A percentile compares a stretch with the other conserved stretches of the same genome.
Evolutionary conservation across 2,888 invertebrate genomes (phyloP).

Genomic region (Trissolcus japonicus): DNA sequence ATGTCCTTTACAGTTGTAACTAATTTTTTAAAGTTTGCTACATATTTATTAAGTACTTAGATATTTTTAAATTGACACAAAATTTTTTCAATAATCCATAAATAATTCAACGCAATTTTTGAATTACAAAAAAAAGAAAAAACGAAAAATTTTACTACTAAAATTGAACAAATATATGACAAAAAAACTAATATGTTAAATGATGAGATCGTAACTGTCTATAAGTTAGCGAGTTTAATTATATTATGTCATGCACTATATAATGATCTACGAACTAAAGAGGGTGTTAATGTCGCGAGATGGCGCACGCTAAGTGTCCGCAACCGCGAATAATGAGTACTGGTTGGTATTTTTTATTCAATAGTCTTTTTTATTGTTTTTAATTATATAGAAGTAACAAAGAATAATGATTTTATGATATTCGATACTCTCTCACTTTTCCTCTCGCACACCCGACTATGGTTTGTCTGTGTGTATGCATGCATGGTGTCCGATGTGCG

Average conservation of each 20-base stretch:
- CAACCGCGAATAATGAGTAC: slow-evolving; percentile 53
- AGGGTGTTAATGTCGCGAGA: slow-evolving; percentile 33
- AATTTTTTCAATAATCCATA: too few species aligned
- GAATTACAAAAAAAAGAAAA: neutral
- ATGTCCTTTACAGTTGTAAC: too few species aligned
- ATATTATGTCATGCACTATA: neutral
- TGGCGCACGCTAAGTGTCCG: slow-evolving; percentile 35
- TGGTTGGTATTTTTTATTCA: slow-evolving; percentile 67
- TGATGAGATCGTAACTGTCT: too few species aligned
- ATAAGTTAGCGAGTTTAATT: neutral
- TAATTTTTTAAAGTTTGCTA: too few species aligned
- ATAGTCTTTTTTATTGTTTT: slow-evolving; percentile 72
- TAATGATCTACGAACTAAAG: slow-evolving; percentile 14
- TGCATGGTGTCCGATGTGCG: slow-evolving; percentile 31
- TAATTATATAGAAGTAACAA: slow-evolving; percentile 76
- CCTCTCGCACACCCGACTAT: slow-evolving; percentile 57
- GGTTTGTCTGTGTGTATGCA: slow-evolving; percentile 20
- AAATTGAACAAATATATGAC: neutral
- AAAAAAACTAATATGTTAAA: neutral
- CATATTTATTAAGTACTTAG: too few species aligned
- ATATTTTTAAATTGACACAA: too few species aligned
- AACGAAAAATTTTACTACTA: too few species aligned
- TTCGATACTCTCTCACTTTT: slow-evolving; percentile 65
- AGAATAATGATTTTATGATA: slow-evolving; percentile 76
- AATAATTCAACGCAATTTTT: neutral